Evolutionary conservation across 1,140 invertebrate genomes (phyloP).

Genomic region (Bathynomus jamesi): DNA sequence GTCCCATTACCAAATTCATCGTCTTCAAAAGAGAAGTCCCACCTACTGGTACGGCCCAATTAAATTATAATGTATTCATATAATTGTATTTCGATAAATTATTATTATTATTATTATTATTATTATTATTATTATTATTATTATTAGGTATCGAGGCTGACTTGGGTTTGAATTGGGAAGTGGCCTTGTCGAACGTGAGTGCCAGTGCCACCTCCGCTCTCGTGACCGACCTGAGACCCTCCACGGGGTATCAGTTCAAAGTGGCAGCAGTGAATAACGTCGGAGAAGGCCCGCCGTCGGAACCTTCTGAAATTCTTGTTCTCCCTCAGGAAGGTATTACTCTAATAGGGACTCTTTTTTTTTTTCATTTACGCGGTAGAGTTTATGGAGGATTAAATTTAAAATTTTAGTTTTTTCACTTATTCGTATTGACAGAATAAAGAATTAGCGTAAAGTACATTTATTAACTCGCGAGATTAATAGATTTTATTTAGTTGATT

Average conservation of each 20-base stretch:
- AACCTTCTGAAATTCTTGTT: conserved; percentile 74
- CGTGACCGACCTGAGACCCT: conserved; percentile 79
- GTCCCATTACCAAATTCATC: conserved; percentile 85
- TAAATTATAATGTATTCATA: background rate
- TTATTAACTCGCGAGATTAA: no score
- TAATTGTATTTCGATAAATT: no score
- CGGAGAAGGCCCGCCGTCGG: conserved; percentile 82
- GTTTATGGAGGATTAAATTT: no score
- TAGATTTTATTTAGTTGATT: no score
- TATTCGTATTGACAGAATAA: no score
- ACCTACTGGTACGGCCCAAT: conserved; percentile 12
- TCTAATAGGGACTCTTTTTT: no score
- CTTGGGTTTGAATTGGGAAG: conserved; percentile 67
- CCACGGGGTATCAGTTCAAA: conserved; percentile 89
- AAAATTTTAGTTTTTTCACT: no score
- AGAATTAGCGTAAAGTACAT: no score
- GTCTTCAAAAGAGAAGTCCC: conserved; percentile 79
- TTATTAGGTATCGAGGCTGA: conserved; percentile 60
- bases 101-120: no score
- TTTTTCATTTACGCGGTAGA: no score
- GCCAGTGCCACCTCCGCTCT: conserved; percentile 67
- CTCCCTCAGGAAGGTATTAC: conserved; percentile 83
- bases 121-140: no score
- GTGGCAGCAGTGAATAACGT: conserved; percentile 92
- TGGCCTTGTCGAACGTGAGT: conserved; percentile 76